phyloP scores from a whole-genome alignment of 2,797 vertebrate species.

The Fratercula arctica region DNA sequence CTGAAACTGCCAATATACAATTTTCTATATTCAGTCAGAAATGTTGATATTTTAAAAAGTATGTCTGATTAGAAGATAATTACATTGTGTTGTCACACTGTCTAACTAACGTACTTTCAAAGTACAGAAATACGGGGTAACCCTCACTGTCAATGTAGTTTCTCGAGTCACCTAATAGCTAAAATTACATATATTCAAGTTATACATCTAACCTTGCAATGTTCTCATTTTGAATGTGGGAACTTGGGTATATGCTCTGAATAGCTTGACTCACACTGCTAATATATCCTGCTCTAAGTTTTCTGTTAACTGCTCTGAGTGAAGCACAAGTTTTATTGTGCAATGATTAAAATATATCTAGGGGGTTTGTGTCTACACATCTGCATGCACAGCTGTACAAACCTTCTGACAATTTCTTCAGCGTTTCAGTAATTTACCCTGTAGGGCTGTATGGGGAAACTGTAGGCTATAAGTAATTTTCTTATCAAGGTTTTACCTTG shows the following conservation, averaged over 20 bases:
- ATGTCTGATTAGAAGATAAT: not conserved
- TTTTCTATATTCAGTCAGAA: not conserved
- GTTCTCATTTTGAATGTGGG: not conserved
- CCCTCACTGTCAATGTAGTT: not conserved
- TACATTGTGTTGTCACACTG: not conserved
- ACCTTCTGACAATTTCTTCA: not conserved
- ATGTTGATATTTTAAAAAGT: not conserved
- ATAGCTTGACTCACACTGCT: not conserved
- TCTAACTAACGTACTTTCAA: not conserved
- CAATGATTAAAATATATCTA: not conserved
- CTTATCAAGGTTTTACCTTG: not conserved
- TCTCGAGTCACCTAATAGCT: not conserved
- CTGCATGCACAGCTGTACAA: not conserved
- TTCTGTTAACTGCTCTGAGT: not conserved
- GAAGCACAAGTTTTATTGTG: not conserved
- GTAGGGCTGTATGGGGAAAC: not conserved
- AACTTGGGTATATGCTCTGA: not conserved
- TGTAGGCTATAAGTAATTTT: not conserved
- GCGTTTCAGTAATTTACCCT: not conserved
- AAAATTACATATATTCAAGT: not conserved
- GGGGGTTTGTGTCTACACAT: not conserved
- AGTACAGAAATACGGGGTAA: not conserved
- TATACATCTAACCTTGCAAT: not conserved
- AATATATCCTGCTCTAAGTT: not conserved
- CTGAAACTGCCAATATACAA: not conserved